Evolutionary conservation across 2,797 vertebrate species (phyloP).

Genomic region (Manis javanica): DNA sequence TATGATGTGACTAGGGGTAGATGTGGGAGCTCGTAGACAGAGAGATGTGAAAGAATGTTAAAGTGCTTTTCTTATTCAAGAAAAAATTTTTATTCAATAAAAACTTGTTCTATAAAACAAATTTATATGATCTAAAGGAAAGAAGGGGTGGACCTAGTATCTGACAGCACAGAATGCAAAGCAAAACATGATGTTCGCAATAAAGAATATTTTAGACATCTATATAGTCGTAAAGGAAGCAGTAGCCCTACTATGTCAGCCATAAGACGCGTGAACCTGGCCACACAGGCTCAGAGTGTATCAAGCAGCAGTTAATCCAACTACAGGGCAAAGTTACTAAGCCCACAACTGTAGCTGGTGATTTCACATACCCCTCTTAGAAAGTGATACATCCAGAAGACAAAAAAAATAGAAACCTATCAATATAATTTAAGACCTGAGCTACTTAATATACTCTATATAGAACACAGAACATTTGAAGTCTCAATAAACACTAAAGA

Average conservation of each 20-base stretch:
- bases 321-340: neutral
- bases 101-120: too few species aligned
- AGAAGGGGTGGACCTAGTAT: neutral
- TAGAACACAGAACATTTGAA: neutral
- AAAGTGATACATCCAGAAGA: neutral
- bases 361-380: neutral
- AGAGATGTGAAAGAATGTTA: neutral
- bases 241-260: neutral
- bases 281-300: neutral
- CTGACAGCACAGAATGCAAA: constrained; percentile 9
- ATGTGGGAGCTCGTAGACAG: neutral
- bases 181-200: neutral
- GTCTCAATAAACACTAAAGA: neutral
- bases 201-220: neutral
- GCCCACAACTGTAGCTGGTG: neutral
- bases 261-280: neutral
- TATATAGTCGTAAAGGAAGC: neutral
- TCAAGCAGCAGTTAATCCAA: neutral
- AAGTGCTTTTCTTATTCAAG: neutral
- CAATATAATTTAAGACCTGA: neutral
- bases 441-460: neutral
- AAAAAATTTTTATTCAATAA: neutral
- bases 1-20: neutral
- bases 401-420: neutral
- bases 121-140: neutral